A percentile compares a stretch with the other conserved stretches of the same genome.
phyloP scores from a whole-genome alignment of 2,888 invertebrate species.

The Micropterix aruncella region DNA sequence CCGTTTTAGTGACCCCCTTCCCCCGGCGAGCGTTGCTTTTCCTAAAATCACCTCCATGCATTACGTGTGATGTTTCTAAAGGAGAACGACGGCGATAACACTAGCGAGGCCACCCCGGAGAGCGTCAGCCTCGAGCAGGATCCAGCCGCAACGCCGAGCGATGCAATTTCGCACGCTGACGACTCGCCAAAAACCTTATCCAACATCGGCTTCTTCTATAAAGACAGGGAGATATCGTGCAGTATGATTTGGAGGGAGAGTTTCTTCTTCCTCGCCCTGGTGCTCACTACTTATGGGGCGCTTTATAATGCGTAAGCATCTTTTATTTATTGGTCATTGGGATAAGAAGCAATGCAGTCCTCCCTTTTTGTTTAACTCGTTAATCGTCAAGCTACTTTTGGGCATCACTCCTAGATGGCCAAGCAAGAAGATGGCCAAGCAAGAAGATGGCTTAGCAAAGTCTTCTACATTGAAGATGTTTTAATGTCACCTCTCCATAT shows the following conservation, averaged over 20 bases:
- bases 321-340: conserved; percentile 12
- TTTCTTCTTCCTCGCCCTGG: conserved; percentile 46
- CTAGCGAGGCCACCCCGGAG: conserved; percentile 32
- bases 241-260: conserved; percentile 47
- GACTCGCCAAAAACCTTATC: conserved; percentile 23
- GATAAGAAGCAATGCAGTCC: conserved; percentile 1
- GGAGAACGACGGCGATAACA: conserved; percentile 30
- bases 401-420: too few species aligned
- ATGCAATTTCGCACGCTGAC: conserved; percentile 15
- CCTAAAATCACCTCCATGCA: too few species aligned
- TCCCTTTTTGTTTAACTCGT: too few species aligned
- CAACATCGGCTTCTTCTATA: conserved; percentile 13
- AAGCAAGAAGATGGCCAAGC: too few species aligned
- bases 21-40: too few species aligned
- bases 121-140: conserved; percentile 26
- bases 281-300: conserved; percentile 53
- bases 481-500: too few species aligned
- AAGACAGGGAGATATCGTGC: background rate
- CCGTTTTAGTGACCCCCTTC: too few species aligned
- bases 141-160: conserved; percentile 11
- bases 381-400: too few species aligned
- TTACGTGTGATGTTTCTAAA: conserved; percentile 43
- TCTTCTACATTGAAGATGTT: too few species aligned
- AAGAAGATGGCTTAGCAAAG: too few species aligned
- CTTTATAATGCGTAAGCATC: conserved; percentile 54